phyloP scores from a whole-genome alignment of 2,113 vertebrate species.

The Callopanchax toddi region DNA sequence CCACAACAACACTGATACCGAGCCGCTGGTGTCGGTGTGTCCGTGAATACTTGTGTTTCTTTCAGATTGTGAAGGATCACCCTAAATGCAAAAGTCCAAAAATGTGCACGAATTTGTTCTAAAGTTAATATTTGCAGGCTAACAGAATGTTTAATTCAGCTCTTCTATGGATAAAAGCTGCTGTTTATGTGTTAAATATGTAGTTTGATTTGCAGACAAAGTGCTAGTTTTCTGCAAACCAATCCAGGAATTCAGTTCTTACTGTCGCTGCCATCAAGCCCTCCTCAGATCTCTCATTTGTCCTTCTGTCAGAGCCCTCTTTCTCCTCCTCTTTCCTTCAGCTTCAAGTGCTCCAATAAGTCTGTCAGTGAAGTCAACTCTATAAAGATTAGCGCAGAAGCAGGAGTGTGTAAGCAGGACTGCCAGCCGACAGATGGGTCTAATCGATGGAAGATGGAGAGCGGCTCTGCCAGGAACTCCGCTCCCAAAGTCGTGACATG shows the following conservation, averaged over 20 bases:
- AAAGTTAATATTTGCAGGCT: conserved; percentile 3
- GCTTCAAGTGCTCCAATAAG: conserved; percentile 69
- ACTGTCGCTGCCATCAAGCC: conserved; percentile 33
- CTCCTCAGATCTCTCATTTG: conserved; percentile 34
- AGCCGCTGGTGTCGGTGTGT: conserved; percentile 36
- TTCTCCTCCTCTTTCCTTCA: conserved; percentile 41
- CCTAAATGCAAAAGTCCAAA: conserved; percentile 1
- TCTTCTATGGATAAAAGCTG: conserved; percentile 13
- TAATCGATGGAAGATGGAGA: conserved; percentile 68
- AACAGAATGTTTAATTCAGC: conserved; percentile 3
- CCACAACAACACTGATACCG: conserved; percentile 67
- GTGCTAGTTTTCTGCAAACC: conserved; percentile 5
- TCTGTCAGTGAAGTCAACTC: conserved; percentile 73
- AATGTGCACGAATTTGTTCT: conserved; percentile 2
- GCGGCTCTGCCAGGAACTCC: conserved; percentile 36
- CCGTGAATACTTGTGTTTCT: conserved; percentile 21
- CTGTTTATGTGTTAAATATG: conserved; percentile 1
- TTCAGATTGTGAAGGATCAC: conserved; percentile 13
- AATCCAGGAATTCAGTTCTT: conserved; percentile 40
- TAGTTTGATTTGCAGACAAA: conserved; percentile 6
- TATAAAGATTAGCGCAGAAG: conserved; percentile 75
- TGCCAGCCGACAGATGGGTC: conserved; percentile 66
- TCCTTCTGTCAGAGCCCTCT: conserved; percentile 44
- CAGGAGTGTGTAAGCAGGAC: conserved; percentile 66
- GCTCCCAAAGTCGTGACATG: conserved; percentile 46